Evolutionary conservation across 2,797 vertebrate genomes (phyloP), one percentile per base, ranked within the genome.

Genomic region (Ceyx erithaca): DNA sequence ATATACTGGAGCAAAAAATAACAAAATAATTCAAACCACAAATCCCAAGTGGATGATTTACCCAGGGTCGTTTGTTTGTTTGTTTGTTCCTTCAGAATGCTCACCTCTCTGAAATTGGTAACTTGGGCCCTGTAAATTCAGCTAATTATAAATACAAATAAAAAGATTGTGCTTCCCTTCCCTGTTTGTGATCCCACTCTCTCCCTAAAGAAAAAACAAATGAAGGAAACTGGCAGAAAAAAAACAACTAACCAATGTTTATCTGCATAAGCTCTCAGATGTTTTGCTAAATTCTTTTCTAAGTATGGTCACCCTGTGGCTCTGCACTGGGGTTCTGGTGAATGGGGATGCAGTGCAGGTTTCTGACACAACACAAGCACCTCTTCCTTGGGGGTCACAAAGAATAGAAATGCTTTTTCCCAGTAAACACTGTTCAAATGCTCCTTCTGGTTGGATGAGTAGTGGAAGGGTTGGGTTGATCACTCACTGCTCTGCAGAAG

Each of bases 251-350:
- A 37, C 52, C 12, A 22, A 20, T 4, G 6, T 1, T 14, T 46
- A 33, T 13, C n/a, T 61, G 35, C 5, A 6, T 40, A 19, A 84
- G 25, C 9, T 33, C 31, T 59, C 7, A 13, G 64, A 9, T 4
- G 3, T 31, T 70, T 76, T 67, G 37, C 6, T 15, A 23, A 69
- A 21, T 12, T 37, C 4, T 26, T 2, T 51, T 55, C 6, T 55
- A 12, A 14, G 10, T 43, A n/a, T 3, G 22, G 41, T 21, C 45
- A n/a, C 51, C 30, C 30, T 1, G 7, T 35, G 57, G 57, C 35
- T 25, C 40, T 35, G 28, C 33, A 14, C 4, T 11, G 20, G 5
- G 21, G 8, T 37, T 3, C 22, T 0, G 0, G 19, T 41, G 54
- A n/a, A 9, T 28, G 23, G 5, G 20, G 40, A n/a, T 68, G 57